Evolutionary conservation across 2,888 invertebrate species (phyloP).

Genomic region (Megalurothrips usitatus): DNA sequence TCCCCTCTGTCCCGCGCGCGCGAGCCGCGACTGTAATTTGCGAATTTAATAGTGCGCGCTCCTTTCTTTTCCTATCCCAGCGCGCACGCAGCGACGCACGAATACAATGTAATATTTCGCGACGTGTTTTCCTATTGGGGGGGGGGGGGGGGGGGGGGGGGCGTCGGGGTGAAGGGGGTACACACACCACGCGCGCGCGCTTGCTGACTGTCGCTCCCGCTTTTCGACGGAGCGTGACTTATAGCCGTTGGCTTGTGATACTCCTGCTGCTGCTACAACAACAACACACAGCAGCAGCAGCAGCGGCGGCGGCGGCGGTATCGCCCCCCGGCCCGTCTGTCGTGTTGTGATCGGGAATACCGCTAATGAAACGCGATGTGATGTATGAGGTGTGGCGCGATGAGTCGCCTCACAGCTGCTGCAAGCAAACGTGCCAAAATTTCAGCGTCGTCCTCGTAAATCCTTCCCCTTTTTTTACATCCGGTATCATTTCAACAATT

Average conservation of each 20-base stretch:
- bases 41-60: slow-evolving; percentile 18
- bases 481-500: too few relatives aligned
- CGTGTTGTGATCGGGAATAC: slow-evolving; percentile 23
- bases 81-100: background rate
- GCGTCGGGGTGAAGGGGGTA: background rate
- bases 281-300: background rate
- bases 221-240: slow-evolving; percentile 10
- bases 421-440: too few relatives aligned
- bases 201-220: slow-evolving; percentile 9
- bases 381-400: slow-evolving; percentile 13
- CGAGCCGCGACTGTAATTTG: background rate
- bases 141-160: background rate
- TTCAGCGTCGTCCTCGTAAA: too few relatives aligned
- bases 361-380: slow-evolving; percentile 24
- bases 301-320: too few relatives aligned
- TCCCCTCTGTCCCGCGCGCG: too few relatives aligned
- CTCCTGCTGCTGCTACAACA: too few relatives aligned
- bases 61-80: background rate
- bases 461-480: too few relatives aligned
- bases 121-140: background rate
- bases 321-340: background rate
- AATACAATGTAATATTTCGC: background rate
- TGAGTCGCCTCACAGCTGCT: background rate
- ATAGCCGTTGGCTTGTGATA: background rate
- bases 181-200: background rate